phyloP scores from a whole-genome alignment of 2,797 vertebrate genomes.

The Girardinus metallicus region DNA sequence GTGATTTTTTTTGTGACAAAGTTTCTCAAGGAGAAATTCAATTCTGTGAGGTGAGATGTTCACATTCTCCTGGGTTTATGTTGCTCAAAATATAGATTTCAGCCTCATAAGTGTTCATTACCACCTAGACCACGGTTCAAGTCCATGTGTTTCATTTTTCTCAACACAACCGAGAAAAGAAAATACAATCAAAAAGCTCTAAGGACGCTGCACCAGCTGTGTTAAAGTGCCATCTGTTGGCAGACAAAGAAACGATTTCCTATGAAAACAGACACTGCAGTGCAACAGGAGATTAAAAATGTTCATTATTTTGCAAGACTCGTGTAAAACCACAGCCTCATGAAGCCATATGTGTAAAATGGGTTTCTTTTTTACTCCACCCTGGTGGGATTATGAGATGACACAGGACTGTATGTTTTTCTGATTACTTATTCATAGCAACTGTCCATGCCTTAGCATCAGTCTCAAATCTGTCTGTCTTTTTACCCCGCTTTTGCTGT shows the following conservation, averaged over 20 bases:
- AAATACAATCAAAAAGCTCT: conserved; percentile 30
- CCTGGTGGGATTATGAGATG: conserved; percentile 12
- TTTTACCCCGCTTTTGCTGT: conserved; percentile 35
- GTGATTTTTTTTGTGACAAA: not conserved
- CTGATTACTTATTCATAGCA: conserved; percentile 40
- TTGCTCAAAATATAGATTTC: not conserved
- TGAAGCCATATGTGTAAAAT: conserved; percentile 14
- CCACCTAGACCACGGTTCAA: conserved; percentile 20
- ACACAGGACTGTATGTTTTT: conserved; percentile 9
- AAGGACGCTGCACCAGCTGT: conserved; percentile 60
- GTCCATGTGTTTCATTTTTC: conserved; percentile 47
- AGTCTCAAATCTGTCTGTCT: conserved; percentile 31
- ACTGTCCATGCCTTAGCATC: conserved; percentile 27
- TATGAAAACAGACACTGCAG: conserved; percentile 50
- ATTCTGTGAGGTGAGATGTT: conserved; percentile 1
- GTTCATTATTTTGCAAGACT: conserved; percentile 36
- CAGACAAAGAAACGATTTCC: conserved; percentile 54
- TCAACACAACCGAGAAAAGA: conserved; percentile 38
- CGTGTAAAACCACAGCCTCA: conserved; percentile 15
- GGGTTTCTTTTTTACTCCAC: conserved; percentile 12
- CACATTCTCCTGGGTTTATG: not conserved
- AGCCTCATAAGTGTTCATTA: conserved; percentile 30
- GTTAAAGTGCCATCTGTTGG: conserved; percentile 84
- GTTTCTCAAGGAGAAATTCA: not conserved
- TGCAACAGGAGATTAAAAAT: conserved; percentile 56